Percentiles rank a stretch among this genome's conserved stretches.
These are phyloP conservation scores for Idaea straminata DNA, from an alignment of 2,888 invertebrate genomes.

Conservation along the genomic window DNA sequence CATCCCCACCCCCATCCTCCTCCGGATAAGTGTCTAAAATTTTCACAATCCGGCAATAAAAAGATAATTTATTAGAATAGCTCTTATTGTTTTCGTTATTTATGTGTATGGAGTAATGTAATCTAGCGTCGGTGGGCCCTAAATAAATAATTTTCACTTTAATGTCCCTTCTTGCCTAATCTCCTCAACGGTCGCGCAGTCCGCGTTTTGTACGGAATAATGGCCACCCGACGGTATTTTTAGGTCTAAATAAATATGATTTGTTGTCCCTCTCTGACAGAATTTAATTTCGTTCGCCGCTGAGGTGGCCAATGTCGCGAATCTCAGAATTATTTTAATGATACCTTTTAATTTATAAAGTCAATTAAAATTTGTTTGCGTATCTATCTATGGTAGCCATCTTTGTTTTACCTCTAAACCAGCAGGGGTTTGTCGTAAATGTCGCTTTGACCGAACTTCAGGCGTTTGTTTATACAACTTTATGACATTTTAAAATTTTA, in stretches of 20 bases:
- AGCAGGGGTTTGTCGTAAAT: constrained; percentile 20
- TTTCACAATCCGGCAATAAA: constrained; percentile 81
- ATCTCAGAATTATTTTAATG: constrained; percentile 76
- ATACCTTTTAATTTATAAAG: constrained; percentile 35
- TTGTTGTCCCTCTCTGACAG: constrained; percentile 76
- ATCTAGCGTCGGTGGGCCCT: constrained; percentile 75
- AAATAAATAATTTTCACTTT: constrained; percentile 80
- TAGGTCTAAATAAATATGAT: constrained; percentile 80
- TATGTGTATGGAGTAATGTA: constrained; percentile 81
- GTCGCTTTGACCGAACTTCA: constrained; percentile 20
- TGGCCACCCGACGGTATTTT: constrained; percentile 78
- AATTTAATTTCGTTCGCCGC: constrained; percentile 71
- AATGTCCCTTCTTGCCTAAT: constrained; percentile 80
- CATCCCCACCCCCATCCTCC: constrained; percentile 37
- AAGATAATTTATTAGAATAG: constrained; percentile 81
- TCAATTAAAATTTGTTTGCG: constrained; percentile 16
- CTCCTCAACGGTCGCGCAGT: constrained; percentile 69
- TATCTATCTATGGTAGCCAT: constrained; percentile 19
- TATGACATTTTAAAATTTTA: constrained; percentile 25
- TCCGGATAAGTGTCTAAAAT: constrained; percentile 80
- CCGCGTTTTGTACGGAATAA: constrained; percentile 69
- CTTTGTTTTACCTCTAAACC: constrained; percentile 28
- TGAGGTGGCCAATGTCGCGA: constrained; percentile 59
- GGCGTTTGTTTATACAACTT: constrained; percentile 22
- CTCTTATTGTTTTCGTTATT: constrained; percentile 81